Evolutionary conservation across 2,888 invertebrate species (phyloP).

Genomic region (Eremobia ochroleuca): DNA sequence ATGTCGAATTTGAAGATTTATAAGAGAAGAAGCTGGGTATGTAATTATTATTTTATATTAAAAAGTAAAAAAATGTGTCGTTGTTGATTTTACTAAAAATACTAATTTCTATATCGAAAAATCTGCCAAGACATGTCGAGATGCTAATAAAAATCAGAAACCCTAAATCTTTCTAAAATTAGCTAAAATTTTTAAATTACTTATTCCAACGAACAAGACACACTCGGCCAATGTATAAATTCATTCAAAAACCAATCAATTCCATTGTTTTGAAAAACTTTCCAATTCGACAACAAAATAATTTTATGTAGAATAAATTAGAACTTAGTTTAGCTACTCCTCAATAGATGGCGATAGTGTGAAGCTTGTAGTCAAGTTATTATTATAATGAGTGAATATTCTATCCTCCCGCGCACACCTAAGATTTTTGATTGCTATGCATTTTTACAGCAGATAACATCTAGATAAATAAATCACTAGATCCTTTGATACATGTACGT

Average conservation of each 20-base stretch:
- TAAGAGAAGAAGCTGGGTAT: constrained; percentile 39
- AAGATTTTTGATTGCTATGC: constrained; percentile 52
- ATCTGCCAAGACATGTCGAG: constrained; percentile 2
- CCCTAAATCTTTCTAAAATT: constrained; percentile 55
- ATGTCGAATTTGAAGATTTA: constrained; percentile 20
- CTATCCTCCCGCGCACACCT: constrained; percentile 43
- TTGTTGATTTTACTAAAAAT: constrained; percentile 58
- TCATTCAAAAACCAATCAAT: constrained; percentile 59
- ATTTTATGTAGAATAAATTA: constrained; percentile 36
- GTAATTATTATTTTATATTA: constrained; percentile 26
- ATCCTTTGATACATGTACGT: constrained; percentile 57
- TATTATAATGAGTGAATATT: constrained; percentile 40
- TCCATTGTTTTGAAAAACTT: constrained; percentile 38
- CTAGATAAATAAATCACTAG: constrained; percentile 63
- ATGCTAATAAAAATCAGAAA: constrained; percentile 43
- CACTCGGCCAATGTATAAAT: constrained; percentile 64
- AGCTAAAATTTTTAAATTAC: constrained; percentile 47
- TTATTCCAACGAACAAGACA: constrained; percentile 66
- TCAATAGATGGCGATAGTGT: constrained; percentile 72
- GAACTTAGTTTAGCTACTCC: constrained; percentile 68
- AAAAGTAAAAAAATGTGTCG: constrained; percentile 53
- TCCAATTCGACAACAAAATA: constrained; percentile 38
- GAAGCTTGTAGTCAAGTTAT: constrained; percentile 45
- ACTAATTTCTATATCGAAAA: constrained; percentile 29
- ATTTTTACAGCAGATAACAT: constrained; percentile 65